Percentiles rank a stretch among this genome's conserved stretches.
Evolutionary conservation across 2,888 invertebrate species (phyloP).

Genomic region (Eupithecia vulgata): DNA sequence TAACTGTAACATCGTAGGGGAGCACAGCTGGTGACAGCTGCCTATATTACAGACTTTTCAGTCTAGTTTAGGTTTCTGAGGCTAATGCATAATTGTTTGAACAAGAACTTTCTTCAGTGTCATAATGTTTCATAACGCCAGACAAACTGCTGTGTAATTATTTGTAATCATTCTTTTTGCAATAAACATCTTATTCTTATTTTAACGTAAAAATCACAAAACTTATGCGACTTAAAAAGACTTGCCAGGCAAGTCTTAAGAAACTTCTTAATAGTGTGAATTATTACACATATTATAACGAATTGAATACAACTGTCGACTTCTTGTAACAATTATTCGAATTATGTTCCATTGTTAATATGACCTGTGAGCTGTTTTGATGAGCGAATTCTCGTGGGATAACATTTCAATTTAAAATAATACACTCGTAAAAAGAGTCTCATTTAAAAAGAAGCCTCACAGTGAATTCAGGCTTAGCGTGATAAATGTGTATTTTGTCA

Average conservation of each 20-base stretch:
- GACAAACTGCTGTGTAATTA: no score
- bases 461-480: conserved; percentile 11
- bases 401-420: not conserved
- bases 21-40: no score
- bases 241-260: not conserved
- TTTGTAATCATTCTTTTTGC: no score
- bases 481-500: conserved; percentile 26
- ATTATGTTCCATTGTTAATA: not conserved
- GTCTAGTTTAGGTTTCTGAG: no score
- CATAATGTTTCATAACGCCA: no score
- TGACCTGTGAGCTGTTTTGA: not conserved
- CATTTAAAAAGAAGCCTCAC: conserved; percentile 5
- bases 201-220: no score
- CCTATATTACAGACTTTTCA: no score
- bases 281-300: not conserved
- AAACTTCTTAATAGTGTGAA: not conserved
- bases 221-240: not conserved
- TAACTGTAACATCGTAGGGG: no score
- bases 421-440: not conserved
- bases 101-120: no score
- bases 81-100: no score
- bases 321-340: not conserved
- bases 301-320: not conserved
- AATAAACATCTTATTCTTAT: no score
- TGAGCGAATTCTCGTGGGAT: not conserved